Conservation (phyloP, 2,888 invertebrate genomes). For the Diarsia mendica region DNA sequence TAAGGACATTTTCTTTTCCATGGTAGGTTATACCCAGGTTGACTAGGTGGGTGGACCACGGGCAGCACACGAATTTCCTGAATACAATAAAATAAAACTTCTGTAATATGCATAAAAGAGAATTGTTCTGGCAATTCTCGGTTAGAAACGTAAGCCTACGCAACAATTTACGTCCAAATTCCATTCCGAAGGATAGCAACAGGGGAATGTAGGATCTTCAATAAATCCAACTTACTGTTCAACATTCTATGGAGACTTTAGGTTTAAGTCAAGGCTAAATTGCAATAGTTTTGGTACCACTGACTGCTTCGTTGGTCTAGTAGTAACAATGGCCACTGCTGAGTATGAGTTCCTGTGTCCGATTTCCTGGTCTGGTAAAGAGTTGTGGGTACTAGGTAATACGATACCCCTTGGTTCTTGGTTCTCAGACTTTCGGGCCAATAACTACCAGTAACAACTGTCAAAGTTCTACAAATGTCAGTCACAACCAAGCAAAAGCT, state of each 20-base stretch:
- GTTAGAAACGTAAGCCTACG: not conserved
- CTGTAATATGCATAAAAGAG: conserved; percentile 8
- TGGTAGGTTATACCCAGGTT: too few species aligned
- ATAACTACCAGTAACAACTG: not conserved
- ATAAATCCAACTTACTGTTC: conserved; percentile 28
- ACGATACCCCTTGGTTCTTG: too few species aligned
- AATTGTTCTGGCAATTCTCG: not conserved
- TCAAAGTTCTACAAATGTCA: not conserved
- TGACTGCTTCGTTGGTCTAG: not conserved
- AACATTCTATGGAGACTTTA: conserved; percentile 30
- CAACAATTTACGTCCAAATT: conserved; percentile 38
- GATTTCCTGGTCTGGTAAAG: too few species aligned
- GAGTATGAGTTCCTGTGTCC: too few species aligned
- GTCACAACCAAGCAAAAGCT: not conserved
- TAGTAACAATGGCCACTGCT: not conserved
- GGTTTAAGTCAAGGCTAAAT: not conserved
- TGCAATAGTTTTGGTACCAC: not conserved
- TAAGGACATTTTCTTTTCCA: too few species aligned
- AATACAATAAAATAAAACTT: not conserved
- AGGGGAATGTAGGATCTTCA: conserved; percentile 12
- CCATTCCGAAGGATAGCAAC: conserved; percentile 19
- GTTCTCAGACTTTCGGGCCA: not conserved
- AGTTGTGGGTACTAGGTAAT: too few species aligned
- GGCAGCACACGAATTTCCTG: too few species aligned
- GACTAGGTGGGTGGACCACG: too few species aligned